Evolutionary conservation across 2,888 invertebrate genomes (phyloP).

Genomic region (Mythimna loreyi): DNA sequence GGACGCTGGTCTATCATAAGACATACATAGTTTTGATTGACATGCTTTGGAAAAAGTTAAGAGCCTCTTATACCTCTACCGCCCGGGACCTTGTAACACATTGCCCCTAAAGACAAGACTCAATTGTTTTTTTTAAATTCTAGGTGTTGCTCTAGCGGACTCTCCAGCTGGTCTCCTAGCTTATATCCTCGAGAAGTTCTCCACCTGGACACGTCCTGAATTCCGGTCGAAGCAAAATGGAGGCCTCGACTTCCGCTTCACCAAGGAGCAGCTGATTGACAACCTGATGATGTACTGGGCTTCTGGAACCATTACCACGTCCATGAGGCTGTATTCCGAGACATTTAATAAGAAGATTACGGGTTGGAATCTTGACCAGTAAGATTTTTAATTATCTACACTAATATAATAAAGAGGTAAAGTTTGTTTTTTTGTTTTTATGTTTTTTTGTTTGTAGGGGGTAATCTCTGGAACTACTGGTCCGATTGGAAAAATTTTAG

Average conservation of each 20-base stretch:
- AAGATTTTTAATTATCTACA: slow-evolving; percentile 22
- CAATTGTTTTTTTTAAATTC: slow-evolving; percentile 2
- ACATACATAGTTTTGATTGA: too few relatives aligned
- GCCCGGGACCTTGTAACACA: too few relatives aligned
- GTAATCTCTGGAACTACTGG: too few relatives aligned
- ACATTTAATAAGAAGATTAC: slow-evolving; percentile 76
- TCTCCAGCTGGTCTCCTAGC: slow-evolving; percentile 95
- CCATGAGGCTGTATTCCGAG: slow-evolving; percentile 94
- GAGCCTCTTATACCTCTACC: too few relatives aligned
- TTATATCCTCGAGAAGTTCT: slow-evolving; percentile 96
- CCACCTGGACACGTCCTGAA: slow-evolving; percentile 92
- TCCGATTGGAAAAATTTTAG: too few relatives aligned
- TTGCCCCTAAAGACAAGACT: too few relatives aligned
- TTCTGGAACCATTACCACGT: slow-evolving; percentile 93
- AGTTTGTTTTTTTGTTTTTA: too few relatives aligned
- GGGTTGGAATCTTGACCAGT: slow-evolving; percentile 82
- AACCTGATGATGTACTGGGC: slow-evolving; percentile 97
- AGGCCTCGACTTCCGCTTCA: slow-evolving; percentile 92
- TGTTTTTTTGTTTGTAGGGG: too few relatives aligned
- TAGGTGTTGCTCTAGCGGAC: slow-evolving; percentile 93
- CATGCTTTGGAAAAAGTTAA: too few relatives aligned
- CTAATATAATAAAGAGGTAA: too few relatives aligned
- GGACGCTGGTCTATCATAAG: too few relatives aligned
- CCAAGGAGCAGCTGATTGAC: slow-evolving; percentile 93
- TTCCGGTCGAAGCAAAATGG: slow-evolving; percentile 91